Conservation (phyloP, 2,113 vertebrate genomes). For the Marmota monax region DNA sequence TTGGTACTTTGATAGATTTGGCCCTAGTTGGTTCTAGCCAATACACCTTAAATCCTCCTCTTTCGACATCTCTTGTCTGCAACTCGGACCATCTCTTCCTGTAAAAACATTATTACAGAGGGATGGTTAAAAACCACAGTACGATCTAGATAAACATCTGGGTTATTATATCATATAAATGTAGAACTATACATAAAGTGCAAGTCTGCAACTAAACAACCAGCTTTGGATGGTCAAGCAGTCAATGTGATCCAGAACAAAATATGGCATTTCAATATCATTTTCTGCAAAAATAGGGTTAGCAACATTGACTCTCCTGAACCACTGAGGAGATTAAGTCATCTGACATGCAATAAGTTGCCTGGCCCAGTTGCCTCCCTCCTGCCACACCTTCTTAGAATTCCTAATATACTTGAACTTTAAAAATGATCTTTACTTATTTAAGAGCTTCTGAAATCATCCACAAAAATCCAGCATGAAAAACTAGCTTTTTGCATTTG, state of each 20-base stretch:
- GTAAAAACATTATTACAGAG: neutral
- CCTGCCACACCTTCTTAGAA: neutral
- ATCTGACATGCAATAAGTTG: neutral
- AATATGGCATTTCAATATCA: neutral
- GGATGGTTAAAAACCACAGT: neutral
- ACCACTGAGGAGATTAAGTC: neutral
- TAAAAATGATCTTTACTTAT: neutral
- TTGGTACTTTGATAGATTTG: neutral
- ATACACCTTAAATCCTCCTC: neutral
- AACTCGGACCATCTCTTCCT: neutral
- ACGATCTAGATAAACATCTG: neutral
- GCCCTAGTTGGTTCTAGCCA: neutral
- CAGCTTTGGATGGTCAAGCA: neutral
- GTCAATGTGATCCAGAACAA: neutral
- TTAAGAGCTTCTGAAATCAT: conserved; percentile 10
- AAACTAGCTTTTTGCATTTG: neutral
- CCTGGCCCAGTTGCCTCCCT: neutral
- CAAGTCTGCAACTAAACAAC: neutral
- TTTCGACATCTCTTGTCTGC: neutral
- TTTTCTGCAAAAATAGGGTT: neutral
- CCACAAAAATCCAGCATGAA: neutral
- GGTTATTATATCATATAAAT: neutral
- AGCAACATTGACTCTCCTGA: neutral
- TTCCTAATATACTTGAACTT: neutral
- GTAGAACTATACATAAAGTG: neutral